phyloP scores from a whole-genome alignment of 2,113 vertebrate genomes.

The Tapirus terrestris region DNA sequence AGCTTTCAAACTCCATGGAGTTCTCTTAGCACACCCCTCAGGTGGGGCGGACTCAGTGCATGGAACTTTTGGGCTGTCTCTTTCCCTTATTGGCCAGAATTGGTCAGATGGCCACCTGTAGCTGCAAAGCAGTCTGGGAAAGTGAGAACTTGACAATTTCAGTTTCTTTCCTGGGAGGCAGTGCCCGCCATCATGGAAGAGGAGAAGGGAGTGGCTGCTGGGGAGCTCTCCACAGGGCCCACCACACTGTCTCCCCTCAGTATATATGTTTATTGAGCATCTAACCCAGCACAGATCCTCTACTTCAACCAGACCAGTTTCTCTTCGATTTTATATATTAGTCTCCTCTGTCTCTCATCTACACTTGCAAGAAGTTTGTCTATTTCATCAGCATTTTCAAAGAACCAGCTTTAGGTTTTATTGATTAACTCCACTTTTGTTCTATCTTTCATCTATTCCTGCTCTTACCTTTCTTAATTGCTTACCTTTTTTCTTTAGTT shows the following conservation, averaged over 20 bases:
- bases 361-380: background rate
- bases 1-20: background rate
- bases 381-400: background rate
- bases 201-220: background rate
- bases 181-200: background rate
- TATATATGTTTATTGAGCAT: background rate
- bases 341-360: background rate
- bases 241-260: background rate
- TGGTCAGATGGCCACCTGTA: background rate
- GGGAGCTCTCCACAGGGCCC: background rate
- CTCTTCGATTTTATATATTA: background rate
- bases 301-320: background rate
- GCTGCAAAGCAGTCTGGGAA: slow-evolving; percentile 20
- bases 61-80: background rate
- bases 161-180: background rate
- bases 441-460: background rate
- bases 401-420: background rate
- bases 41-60: background rate
- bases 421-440: background rate
- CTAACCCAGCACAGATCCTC: background rate
- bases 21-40: background rate
- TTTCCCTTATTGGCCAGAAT: background rate
- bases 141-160: background rate
- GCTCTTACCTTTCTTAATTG: background rate
- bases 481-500: background rate